Conservation (phyloP, 2,113 vertebrate species). For the Malurus melanocephalus region DNA sequence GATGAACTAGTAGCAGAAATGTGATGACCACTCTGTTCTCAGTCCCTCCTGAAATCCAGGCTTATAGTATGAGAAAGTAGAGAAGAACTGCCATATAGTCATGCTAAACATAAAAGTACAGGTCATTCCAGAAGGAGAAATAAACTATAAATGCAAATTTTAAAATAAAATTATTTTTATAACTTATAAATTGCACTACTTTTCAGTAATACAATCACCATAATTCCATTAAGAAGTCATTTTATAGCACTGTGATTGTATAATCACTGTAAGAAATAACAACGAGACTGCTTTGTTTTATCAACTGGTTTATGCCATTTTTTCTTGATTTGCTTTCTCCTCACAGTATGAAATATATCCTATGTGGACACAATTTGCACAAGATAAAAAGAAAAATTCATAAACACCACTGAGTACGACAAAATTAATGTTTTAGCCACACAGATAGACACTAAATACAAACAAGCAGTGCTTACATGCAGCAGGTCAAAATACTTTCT, state of each 20-base stretch:
- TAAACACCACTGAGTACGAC: background rate
- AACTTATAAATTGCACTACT: background rate
- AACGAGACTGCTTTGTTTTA: background rate
- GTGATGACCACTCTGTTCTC: background rate
- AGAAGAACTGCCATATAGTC: background rate
- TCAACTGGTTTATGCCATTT: background rate
- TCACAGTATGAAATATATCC: background rate
- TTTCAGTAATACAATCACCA: background rate
- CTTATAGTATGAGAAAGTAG: background rate
- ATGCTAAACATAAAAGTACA: background rate
- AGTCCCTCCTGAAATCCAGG: rapidly evolving
- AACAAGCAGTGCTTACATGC: background rate
- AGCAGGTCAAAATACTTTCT: background rate
- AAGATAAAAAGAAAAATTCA: background rate
- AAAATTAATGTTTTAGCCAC: background rate
- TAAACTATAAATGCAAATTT: background rate
- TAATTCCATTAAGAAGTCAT: background rate
- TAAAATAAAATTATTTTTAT: background rate
- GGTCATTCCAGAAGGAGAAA: background rate
- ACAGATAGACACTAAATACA: background rate
- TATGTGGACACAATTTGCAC: background rate
- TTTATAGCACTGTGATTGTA: background rate
- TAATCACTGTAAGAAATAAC: background rate
- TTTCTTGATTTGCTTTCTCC: background rate
- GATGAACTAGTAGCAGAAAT: background rate